Base-by-base conservation (phyloP, 1,140 invertebrate genomes). In the Hirudo medicinalis region DNA sequence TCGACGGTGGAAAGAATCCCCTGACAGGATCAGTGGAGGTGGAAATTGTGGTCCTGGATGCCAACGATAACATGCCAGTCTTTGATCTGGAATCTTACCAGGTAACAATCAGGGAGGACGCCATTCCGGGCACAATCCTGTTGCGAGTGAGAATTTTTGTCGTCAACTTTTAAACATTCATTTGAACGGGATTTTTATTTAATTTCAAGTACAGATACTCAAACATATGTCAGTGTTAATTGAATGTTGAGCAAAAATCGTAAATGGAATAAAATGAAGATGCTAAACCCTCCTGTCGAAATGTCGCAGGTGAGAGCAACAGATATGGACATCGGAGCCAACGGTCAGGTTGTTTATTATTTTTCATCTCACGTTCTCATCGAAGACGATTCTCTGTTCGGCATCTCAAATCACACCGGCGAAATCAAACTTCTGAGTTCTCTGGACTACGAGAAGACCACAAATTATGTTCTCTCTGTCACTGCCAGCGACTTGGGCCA, bases 101-200 rank as follows among this genome's bases (percentile, higher is more conserved):
- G 49, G 82, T 81, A 43, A 89, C 85, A 32, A 90, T 95, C 3
- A 87, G 87, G 75, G 94, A 97, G 81, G 94, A 94, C 79, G 90
- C 92, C 78, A 87, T 90, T 0, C 84, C 88, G 9, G 91, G 91
- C 19, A 91, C 89, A 0, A 89, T 87, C 76, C 88, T 95, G 68
- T 79, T 91, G 74, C 89, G 88, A 75, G 88, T 90, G 9, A 49
- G 43, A 49, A 8, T 49, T 49, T 49, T 49, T 70, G 2, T n/a
- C 9, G 54, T 6, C 32, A 2, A 36, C 32, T 36, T 36, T 36
- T 3, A 36, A 36, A 6, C 32, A 36, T 3, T 36, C 32, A 36
- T 36, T 49, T 49, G 15, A 11, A 2, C n/a, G n/a, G n/a, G n/a
- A n/a, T n/a, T 15, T 49, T 17, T 8, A 49, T 49, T 49, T 49